Base-by-base conservation (phyloP, 1,140 invertebrate genomes). In the Vollenhovia emeryi region DNA sequence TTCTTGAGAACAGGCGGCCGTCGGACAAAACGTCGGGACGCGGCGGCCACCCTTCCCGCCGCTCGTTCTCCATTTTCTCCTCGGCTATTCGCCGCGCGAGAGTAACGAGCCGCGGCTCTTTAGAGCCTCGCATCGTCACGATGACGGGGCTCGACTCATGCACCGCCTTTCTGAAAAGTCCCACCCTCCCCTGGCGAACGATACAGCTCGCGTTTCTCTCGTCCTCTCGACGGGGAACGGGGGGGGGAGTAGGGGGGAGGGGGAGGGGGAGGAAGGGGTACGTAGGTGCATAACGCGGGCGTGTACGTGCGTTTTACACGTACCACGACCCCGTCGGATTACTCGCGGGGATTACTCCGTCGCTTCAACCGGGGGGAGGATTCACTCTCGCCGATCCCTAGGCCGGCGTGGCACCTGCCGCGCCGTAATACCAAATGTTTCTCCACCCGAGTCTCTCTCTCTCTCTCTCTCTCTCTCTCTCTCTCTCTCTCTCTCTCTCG, bases 61-160 rank as follows among this genome's bases (percentile, higher is more conserved):
- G 27, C 33, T 36, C 24, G 24, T 66, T 85, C 21, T 36, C 59
- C 76, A 48, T 48, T 27, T 50, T 21, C 21, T 59, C 52, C 66
- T 50, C 27, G 21, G 86, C 60, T 55, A n/a, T 55, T 75, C 59
- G 2, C 73, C 50, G 52, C 27, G 48, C 78, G 21, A 27, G 60
- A 83, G 73, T 86, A 88, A 89, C 87, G 76, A 88, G 55, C 76
- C 52, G 21, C 78, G n/a, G 55, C 24, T 75, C 69, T 89, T 89
- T 76, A 52, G 50, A 78, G 24, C 24, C n/a, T 73, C 40, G 50
- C 71, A 21, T 62, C 55, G 24, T 50, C 71, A 62, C 59, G 59
- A 84, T 84, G 68, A 62, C 55, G 27, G 11, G 36, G 40, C 27
- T 36, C 24, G 52, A n/a, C 55, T 74, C 68, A 30, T 24, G 78